Conservation (phyloP, 2,797 vertebrate genomes). For the Schizopygopsis malacanthus region DNA sequence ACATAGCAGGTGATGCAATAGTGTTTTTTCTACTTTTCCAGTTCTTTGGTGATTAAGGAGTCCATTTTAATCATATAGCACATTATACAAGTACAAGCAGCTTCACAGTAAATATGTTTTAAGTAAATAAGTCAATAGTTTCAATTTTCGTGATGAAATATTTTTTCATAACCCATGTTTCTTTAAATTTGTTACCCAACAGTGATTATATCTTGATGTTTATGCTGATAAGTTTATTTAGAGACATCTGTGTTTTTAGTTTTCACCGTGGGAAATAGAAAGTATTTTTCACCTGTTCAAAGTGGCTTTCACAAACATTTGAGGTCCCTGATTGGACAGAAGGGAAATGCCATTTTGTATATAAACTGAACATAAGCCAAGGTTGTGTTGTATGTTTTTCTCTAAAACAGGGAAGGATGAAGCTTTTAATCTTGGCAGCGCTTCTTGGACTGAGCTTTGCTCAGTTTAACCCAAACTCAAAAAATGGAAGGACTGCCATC, state of each 20-base stretch:
- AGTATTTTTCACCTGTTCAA: conserved; percentile 30
- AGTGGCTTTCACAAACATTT: background rate
- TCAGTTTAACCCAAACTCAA: conserved; percentile 81
- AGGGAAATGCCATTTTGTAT: conserved; percentile 24
- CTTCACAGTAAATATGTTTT: background rate
- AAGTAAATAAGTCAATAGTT: background rate
- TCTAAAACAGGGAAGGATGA: conserved; percentile 74
- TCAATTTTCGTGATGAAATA: too few relatives aligned
- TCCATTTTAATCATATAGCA: too few relatives aligned
- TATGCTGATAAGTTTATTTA: background rate
- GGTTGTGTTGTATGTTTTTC: conserved; percentile 64
- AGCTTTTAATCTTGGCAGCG: conserved; percentile 74
- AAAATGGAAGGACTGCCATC: conserved; percentile 78
- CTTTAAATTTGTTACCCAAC: background rate
- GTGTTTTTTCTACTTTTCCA: too few relatives aligned
- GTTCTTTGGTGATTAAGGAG: background rate
- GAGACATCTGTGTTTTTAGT: background rate
- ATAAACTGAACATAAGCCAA: conserved; percentile 74
- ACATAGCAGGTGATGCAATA: too few relatives aligned
- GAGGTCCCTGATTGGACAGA: background rate
- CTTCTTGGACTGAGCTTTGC: conserved; percentile 74
- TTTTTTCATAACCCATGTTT: background rate
- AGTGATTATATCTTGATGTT: background rate
- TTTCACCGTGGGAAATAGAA: background rate
- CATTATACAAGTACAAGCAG: background rate